Conservation (phyloP, 1,140 invertebrate species). For the Micrasema longulum region DNA sequence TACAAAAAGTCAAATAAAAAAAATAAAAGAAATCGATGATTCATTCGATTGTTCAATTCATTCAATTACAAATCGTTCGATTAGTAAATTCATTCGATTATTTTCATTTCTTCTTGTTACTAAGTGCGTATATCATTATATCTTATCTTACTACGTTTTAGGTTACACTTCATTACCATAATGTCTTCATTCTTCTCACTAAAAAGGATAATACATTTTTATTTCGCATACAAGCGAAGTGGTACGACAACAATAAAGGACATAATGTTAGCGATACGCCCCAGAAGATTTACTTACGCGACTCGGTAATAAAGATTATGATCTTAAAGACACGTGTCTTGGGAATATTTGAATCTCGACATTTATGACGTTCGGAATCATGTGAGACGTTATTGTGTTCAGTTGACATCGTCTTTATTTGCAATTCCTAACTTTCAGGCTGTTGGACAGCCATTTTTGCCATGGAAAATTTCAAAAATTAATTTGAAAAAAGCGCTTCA, state of each 20-base stretch:
- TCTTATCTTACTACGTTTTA: no score
- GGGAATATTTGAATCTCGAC: constrained; percentile 37
- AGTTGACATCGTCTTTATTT: constrained; percentile 32
- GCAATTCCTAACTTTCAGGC: background rate
- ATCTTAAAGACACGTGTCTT: constrained; percentile 50
- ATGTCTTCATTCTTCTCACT: background rate
- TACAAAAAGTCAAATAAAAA: no score
- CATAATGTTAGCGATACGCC: constrained; percentile 14
- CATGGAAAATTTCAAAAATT: no score
- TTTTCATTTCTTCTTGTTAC: no score
- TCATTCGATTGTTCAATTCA: no score
- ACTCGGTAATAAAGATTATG: constrained; percentile 52
- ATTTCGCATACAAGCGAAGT: background rate
- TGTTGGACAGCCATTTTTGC: constrained; percentile 7
- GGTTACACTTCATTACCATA: background rate
- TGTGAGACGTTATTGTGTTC: constrained; percentile 41
- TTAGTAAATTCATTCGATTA: no score
- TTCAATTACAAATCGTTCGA: no score
- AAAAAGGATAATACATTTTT: constrained; percentile 15
- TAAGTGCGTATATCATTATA: no score
- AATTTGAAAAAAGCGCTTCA: no score
- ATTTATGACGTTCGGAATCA: constrained; percentile 43
- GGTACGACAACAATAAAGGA: constrained; percentile 30
- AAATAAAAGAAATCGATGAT: no score
- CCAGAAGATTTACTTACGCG: constrained; percentile 33